Base-by-base conservation (phyloP, 2,797 vertebrate species). In the Erpetoichthys calabaricus region DNA sequence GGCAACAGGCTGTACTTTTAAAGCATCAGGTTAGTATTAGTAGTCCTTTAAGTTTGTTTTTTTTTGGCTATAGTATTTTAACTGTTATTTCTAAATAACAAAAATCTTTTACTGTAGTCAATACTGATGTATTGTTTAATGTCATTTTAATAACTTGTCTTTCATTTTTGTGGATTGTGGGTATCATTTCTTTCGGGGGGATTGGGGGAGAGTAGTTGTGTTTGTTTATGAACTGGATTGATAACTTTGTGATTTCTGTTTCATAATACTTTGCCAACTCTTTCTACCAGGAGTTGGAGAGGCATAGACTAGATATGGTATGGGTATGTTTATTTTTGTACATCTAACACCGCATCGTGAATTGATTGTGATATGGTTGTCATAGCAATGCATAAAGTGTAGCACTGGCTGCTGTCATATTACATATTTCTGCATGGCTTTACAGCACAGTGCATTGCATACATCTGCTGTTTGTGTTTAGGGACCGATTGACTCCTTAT, bases 221-320 rank as follows among this genome's bases (percentile, higher is more conserved):
- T 41, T 53, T 62, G 66, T 72, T 83, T 75, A 74, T 78, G 68
- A 82, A 78, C 74, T 82, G 77, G 81, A 82, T 84, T 86, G 79
- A 75, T 87, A 77, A 87, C 81, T 83, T 78, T 90, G 84, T 89
- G 79, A 92, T 91, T 97, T 92, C 83, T 89, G 76, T 89, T 84
- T 88, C 89, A 91, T 89, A 89, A 94, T 91, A 73, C 81, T 88
- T 89, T 92, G 85, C 88, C 88, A 91, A 95, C 89, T 92, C 85
- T 95, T 87, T 93, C 89, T 91, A 76, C 88, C 89, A 99, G 96
- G 96, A 98, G 88, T 91, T 98, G 94, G 94, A 98, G 92, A 97
- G 91, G 84, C 94, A 97, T 96, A 99, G 94, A 92, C 91, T 98
- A 97, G 96, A 99, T 93, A 97, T 99, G 94, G 96, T 99, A 98